phyloP scores from a whole-genome alignment of 2,888 invertebrate species.

The Polia nebulosa region DNA sequence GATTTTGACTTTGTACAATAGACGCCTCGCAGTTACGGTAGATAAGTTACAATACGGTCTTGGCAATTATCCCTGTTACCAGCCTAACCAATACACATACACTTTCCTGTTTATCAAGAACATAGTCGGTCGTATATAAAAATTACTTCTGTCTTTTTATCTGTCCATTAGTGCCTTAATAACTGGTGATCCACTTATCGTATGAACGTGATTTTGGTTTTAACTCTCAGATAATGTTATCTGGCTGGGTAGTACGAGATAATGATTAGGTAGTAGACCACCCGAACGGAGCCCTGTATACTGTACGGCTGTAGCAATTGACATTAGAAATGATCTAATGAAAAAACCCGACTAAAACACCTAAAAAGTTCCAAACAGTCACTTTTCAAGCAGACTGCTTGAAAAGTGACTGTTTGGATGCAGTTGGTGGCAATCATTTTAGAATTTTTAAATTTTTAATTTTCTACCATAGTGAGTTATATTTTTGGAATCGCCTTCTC shows the following conservation, averaged over 20 bases:
- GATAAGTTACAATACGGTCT: not conserved
- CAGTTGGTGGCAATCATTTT: too few relatives aligned
- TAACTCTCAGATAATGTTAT: slow-evolving; percentile 32
- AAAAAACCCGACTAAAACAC: too few relatives aligned
- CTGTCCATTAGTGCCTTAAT: slow-evolving; percentile 33
- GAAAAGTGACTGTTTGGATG: too few relatives aligned
- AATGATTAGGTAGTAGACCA: not conserved
- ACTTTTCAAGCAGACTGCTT: too few relatives aligned
- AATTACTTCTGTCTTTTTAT: slow-evolving; percentile 6
- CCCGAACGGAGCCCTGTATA: too few relatives aligned
- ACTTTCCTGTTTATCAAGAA: not conserved
- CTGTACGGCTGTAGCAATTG: too few relatives aligned
- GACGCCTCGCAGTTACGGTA: not conserved
- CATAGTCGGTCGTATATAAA: not conserved
- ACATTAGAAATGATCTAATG: too few relatives aligned
- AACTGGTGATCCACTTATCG: slow-evolving; percentile 2
- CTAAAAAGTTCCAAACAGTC: too few relatives aligned
- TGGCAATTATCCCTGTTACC: not conserved
- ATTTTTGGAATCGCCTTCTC: too few relatives aligned
- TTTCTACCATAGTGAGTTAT: too few relatives aligned
- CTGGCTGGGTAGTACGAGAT: not conserved
- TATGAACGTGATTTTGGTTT: slow-evolving; percentile 42
- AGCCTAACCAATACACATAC: not conserved
- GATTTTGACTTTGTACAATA: too few relatives aligned
- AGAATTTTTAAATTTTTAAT: too few relatives aligned